Conservation (phyloP, 2,888 invertebrate genomes). For the Melolontha melolontha region DNA sequence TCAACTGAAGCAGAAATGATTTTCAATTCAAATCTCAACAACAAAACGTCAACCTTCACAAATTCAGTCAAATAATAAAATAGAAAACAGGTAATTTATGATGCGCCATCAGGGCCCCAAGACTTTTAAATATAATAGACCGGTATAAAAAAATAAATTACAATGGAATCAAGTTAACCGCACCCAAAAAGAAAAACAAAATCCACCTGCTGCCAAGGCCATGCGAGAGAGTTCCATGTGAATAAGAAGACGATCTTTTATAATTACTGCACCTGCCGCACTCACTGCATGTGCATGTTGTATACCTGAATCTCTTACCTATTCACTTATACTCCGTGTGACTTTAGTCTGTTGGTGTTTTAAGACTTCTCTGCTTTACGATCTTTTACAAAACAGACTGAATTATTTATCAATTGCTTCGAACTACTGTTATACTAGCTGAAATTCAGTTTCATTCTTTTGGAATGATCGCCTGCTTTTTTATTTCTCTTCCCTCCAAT, state of each 20-base stretch:
- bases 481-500: conserved; percentile 2
- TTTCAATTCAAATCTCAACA: conserved; percentile 12
- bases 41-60: conserved; percentile 9
- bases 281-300: conserved; percentile 9
- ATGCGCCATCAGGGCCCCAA: conserved; percentile 11
- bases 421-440: conserved; percentile 18
- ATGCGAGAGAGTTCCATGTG: conserved; percentile 36
- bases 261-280: conserved; percentile 41
- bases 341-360: conserved; percentile 26
- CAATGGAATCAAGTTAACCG: conserved; percentile 36
- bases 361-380: conserved; percentile 15
- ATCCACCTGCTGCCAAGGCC: conserved; percentile 36
- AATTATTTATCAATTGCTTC: conserved; percentile 37
- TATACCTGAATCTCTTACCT: conserved; percentile 35
- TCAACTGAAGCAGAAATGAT: not conserved
- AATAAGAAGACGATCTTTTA: conserved; percentile 38
- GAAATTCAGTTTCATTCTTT: conserved; percentile 23
- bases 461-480: conserved; percentile 12
- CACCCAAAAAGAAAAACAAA: conserved; percentile 32
- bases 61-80: conserved; percentile 35
- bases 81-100: conserved; percentile 37
- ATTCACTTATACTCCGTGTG: conserved; percentile 13
- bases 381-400: conserved; percentile 9
- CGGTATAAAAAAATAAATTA: conserved; percentile 23
- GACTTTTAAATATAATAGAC: conserved; percentile 22